Evolutionary conservation across 2,113 vertebrate genomes (phyloP), one percentile per base, ranked within the genome.

Genomic region (Noctilio leporinus): DNA sequence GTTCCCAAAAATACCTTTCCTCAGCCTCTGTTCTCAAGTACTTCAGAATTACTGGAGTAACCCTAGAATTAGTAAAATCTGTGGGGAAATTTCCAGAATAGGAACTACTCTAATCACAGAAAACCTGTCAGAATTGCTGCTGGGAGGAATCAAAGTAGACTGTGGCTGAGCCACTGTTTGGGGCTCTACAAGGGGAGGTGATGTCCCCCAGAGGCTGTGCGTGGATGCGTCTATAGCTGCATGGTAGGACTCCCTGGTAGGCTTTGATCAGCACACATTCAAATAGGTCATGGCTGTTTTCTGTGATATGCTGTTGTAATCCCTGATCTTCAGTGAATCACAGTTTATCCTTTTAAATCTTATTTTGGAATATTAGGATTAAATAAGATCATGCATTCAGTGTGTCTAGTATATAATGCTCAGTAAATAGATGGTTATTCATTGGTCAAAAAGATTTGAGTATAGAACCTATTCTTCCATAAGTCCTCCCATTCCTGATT

Each of bases 11-110:
- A 53, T 87, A 51, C 26, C 84, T 96, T 95, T 92, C 81, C 47
- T 92, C 67, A 30, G 22, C 47, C 35, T 77, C 16, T 96, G 22
- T 92, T 59, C 3, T 91, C 62, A 95, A 93, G 28, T 89, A 73
- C 81, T 86, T 89, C 80, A 16, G 12, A 93, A 89, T 88, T 94
- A 47, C 20, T 94, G 43, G 35, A 82, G 5, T 88, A 86, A 85
- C 15, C 43, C 10, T 83, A n/a, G 26, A 83, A 75, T 86, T 91
- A 62, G 19, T 82, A 47, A 84, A 69, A 24, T 82, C 40, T 90
- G 88, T 93, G 28, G 26, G 33, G 53, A 80, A 26, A 65, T n/a
- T 93, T 95, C 67, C 26, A 76, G 70, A 87, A 80, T 91, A 17
- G 35, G 8, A 96, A 82, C 77, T 91, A 30, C 2, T 49, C 49